Evolutionary conservation across 2,113 vertebrate species (phyloP), one percentile per base, ranked within the genome.

Genomic region (Zosterops lateralis): DNA sequence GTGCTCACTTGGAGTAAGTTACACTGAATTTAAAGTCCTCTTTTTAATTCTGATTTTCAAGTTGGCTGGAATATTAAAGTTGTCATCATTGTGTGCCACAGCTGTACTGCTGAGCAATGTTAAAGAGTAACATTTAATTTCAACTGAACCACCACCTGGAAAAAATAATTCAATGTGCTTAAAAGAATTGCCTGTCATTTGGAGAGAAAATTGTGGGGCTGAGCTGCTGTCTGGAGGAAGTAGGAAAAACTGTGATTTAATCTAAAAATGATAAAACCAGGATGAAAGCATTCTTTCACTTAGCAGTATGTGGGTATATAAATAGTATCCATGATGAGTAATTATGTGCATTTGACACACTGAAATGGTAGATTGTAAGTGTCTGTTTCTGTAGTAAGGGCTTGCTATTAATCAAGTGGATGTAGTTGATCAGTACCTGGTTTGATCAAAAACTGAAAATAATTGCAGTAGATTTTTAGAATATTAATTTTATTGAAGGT

Each of bases 241-340:
- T 14, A 75, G 80, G 77, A 92, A 91, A 95, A 90, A 87, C 77
- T 65, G 67, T 79, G 94, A 93, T 96, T 96, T 89, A 90, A 89
- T 95, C 91, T 91, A 89, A 71, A 89, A 92, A 83, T 80, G 62
- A 94, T 93, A 90, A 96, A 96, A 95, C 10, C 72, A 56, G 88
- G 95, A 92, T 88, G 90, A 95, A 94, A 93, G 83, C 92, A 71
- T 96, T 96, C 75, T 96, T 93, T 93, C 79, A 80, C 92, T 90
- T 93, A 88, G 95, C 64, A 74, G 68, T 84, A 92, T 3, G 3
- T 80, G 83, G 64, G 60, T 76, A 86, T 93, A 94, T 92, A 92
- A 96, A 95, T 94, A 94, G 92, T 71, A 88, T 44, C 83, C 0
- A 0, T 74, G 88, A 77, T 81, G 90, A 93, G 60, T 88, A 94